Evolutionary conservation across 2,888 invertebrate genomes (phyloP), one percentile per base, ranked within the genome.

Genomic region (Cryptus viduatorius): DNA sequence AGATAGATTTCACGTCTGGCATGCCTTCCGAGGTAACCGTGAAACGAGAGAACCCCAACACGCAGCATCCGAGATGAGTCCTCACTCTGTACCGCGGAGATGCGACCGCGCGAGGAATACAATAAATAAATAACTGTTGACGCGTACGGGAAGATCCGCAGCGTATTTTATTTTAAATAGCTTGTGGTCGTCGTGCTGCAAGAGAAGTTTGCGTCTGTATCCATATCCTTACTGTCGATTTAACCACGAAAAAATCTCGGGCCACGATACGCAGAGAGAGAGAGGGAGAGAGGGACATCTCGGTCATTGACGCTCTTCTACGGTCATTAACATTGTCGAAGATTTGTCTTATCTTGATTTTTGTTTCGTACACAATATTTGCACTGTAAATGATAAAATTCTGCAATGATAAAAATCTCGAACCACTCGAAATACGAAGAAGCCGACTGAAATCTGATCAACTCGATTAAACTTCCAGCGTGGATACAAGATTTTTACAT

Each of bases 161-260:
- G 7, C 59, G 31, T 4, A 14, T 16, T 56, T 69, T 31, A 5
- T 31, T 48, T n/a, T 50, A 37, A 59, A 42, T 44, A 56, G 19
- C 31, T 24, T 80, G 75, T 48, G 80, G 82, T 68, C 48, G 67
- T 61, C 7, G 10, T 24, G 24, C 61, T 64, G 56, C 42, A 61
- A 71, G 56, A 61, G 48, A 69, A 19, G 67, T 46, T 81, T 19
- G 48, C 24, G 19, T 64, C 61, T 65, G 65, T 76, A 56, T 56
- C 56, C 72, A 14, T 78, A 50, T 81, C 72, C 68, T 84, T 56
- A 69, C 73, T 67, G 72, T 77, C 68, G 53, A 78, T 73, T 81
- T 42, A 53, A 84, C 84, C 82, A 16, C 84, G 68, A 68, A 42
- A 14, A 77, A 82, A 64, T 82, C 82, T 82, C 68, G 78, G 48